Evolutionary conservation across 2,113 vertebrate species (phyloP), one percentile per base, ranked within the genome.

Genomic region (Turdus rufiventris): DNA sequence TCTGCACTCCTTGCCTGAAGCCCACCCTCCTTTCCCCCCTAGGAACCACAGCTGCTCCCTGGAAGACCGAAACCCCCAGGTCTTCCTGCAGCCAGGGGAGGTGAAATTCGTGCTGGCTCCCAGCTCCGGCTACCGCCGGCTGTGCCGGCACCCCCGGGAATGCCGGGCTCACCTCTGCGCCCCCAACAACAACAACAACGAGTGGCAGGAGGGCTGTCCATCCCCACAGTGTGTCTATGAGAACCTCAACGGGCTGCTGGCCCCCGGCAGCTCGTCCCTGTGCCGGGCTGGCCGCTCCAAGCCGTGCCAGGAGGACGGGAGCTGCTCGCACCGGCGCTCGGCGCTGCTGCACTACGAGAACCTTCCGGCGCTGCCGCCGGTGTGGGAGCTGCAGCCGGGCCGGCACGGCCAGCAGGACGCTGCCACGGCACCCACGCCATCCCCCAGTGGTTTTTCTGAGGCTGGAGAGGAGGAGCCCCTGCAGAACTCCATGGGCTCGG

Each of bases 271-370:
- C 29, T 73, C 96, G 6, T 89, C 96, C 5, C 83, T 96, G 36
- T 65, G 96, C 88, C 97, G 93, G 3, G 91, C 96, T 0, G 97
- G 98, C 18, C 97, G 98, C 92, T 98, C 98, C 97, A 98, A 98
- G 76, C 97, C 96, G 86, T 95, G 97, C 68, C 98, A 89, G 4
- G 97, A 98, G 91, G 97, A 98, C 14, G 8, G 96, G 0, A 90
- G 98, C 74, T 98, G 98, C 54, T 91, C 94, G 26, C 99, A 98
- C 21, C 99, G 99, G 38, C 97, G 99, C 88, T 97, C 98, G 2
- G 98, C 99, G 2, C 96, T 99, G 94, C 98, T 99, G 42, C 99
- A 99, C 98, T 99, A 99, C 1, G 99, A 99, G 98, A 99, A 99
- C 97, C 98, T 99, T 81, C 99, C 99, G 2, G 98, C 99, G 0